Evolutionary conservation across 2,113 vertebrate genomes (phyloP).

Genomic region (Syrmaticus mikado): DNA sequence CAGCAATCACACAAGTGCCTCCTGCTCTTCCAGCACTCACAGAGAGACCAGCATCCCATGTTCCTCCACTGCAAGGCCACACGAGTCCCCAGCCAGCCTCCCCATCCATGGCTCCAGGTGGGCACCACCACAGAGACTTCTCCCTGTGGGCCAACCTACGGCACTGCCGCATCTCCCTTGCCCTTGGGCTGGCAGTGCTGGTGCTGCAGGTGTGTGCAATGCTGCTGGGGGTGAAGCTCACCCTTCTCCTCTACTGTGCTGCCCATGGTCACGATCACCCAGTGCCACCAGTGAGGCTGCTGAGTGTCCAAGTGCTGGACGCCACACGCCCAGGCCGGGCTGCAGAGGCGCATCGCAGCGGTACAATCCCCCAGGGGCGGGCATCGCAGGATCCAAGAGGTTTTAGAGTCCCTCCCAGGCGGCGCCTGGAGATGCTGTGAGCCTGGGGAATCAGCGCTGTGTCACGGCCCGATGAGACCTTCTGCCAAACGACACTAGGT

Average conservation of each 20-base stretch:
- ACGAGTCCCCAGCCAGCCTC: fast-evolving
- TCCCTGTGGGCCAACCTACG: background rate
- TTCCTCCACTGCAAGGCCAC: fast-evolving
- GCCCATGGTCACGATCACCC: background rate
- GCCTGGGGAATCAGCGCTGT: fast-evolving
- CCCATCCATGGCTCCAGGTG: fast-evolving
- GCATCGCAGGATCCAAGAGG: background rate
- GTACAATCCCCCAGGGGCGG: background rate
- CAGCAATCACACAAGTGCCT: background rate
- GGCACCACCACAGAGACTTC: background rate
- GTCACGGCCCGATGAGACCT: background rate
- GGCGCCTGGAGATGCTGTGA: background rate
- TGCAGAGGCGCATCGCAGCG: background rate
- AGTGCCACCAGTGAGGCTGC: background rate
- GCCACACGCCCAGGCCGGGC: background rate
- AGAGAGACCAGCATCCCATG: fast-evolving
- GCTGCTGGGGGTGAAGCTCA: slow-evolving; percentile 52
- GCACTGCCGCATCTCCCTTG: slow-evolving; percentile 60
- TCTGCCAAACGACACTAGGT: slow-evolving; percentile 49
- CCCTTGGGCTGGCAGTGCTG: slow-evolving; percentile 59
- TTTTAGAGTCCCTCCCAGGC: background rate
- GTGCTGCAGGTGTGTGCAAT: slow-evolving; percentile 67
- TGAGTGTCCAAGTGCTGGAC: background rate
- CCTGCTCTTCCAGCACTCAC: background rate
- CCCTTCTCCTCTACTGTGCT: slow-evolving; percentile 65